Percentiles rank a stretch among this genome's conserved stretches.
Conservation (phyloP, 2,113 vertebrate genomes). For the Syngnathus scovelli region DNA sequence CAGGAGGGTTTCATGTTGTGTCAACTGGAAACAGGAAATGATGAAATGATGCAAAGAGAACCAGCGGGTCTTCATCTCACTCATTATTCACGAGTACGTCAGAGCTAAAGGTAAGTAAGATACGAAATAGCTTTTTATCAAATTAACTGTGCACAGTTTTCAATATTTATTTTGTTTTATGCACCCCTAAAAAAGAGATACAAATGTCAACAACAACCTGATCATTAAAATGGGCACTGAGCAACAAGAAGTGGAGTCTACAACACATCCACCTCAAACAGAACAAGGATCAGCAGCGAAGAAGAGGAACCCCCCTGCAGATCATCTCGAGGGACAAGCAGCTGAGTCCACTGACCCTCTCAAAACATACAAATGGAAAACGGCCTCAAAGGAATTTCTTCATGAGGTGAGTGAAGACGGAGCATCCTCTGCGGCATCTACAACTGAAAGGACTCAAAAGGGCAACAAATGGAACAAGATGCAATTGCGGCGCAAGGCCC, state of each 20-base stretch:
- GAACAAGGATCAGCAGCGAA: conserved; percentile 39
- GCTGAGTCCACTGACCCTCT: conserved; percentile 51
- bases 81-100: conserved; percentile 8
- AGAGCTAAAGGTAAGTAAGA: not conserved
- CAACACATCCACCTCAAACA: conserved; percentile 32
- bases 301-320: conserved; percentile 39
- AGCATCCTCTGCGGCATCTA: conserved; percentile 23
- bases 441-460: conserved; percentile 54
- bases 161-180: conserved; percentile 6
- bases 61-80: not conserved
- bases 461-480: conserved; percentile 73
- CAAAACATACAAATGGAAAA: conserved; percentile 73
- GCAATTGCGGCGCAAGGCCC: conserved; percentile 77
- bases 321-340: conserved; percentile 25
- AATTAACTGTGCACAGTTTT: not conserved
- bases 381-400: conserved; percentile 46
- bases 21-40: conserved; percentile 54
- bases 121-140: not conserved
- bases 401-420: conserved; percentile 40
- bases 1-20: conserved; percentile 14
- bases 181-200: conserved; percentile 4
- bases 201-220: not conserved
- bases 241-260: conserved; percentile 53
- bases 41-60: conserved; percentile 5
- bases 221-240: conserved; percentile 63